phyloP scores from a whole-genome alignment of 2,113 vertebrate genomes.

The Pavo muticus region DNA sequence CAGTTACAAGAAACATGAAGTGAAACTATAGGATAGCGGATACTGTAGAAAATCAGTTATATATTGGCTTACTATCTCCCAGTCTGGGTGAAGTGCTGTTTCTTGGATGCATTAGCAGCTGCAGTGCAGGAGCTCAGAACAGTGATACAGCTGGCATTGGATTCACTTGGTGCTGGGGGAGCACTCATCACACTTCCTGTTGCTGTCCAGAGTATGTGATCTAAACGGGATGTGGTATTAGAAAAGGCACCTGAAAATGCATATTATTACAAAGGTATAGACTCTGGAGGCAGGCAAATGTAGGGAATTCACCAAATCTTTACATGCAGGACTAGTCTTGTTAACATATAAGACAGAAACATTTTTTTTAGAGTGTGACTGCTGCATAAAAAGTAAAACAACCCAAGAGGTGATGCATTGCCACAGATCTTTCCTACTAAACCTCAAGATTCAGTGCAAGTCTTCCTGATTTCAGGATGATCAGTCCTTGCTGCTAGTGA shows the following conservation, averaged over 20 bases:
- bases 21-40: not conserved
- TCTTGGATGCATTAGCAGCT: conserved; percentile 52
- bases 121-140: conserved; percentile 78
- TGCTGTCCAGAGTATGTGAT: conserved; percentile 36
- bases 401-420: not conserved
- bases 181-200: conserved; percentile 78
- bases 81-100: conserved; percentile 82
- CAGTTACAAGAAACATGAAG: not conserved
- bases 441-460: not conserved
- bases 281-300: not conserved
- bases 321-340: not conserved
- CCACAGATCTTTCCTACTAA: not conserved
- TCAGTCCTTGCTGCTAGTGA: not conserved
- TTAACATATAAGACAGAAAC: not conserved
- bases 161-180: conserved; percentile 70
- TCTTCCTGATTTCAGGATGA: not conserved
- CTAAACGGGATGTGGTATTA: conserved; percentile 42
- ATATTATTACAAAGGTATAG: not conserved
- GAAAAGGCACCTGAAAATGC: not conserved
- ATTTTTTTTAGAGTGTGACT: not conserved
- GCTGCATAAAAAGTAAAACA: not conserved
- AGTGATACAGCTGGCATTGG: conserved; percentile 79
- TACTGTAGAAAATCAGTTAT: not conserved
- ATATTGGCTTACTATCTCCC: conserved; percentile 79
- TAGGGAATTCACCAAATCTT: not conserved